Conservation (phyloP, 2,888 invertebrate species). For the Ganaspis brasiliensis region DNA sequence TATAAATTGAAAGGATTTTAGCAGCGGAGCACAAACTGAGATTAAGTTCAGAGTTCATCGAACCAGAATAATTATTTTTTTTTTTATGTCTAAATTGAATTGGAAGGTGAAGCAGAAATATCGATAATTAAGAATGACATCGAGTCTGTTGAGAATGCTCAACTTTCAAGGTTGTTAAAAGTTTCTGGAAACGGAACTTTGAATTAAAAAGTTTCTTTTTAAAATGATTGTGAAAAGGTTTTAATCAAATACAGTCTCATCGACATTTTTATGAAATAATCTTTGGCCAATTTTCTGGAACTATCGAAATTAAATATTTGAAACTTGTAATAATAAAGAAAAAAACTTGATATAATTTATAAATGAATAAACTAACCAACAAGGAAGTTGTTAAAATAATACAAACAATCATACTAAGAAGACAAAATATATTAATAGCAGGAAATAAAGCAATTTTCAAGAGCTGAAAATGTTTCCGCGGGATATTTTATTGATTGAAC, state of each 20-base stretch:
- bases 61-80: not conserved
- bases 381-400: no score
- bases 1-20: no score
- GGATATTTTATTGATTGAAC: constrained; percentile 78
- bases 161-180: constrained; percentile 49
- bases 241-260: not conserved
- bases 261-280: not conserved
- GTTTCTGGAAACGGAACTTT: constrained; percentile 43
- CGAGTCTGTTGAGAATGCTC: constrained; percentile 36
- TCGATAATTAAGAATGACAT: constrained; percentile 10
- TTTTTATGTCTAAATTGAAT: not conserved
- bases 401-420: not conserved
- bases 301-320: no score
- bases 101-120: not conserved
- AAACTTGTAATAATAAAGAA: no score
- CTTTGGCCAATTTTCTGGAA: no score
- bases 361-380: no score
- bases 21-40: not conserved
- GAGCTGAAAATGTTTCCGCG: constrained; percentile 73
- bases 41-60: not conserved
- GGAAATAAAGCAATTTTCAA: constrained; percentile 65
- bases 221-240: constrained; percentile 1
- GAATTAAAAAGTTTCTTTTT: constrained; percentile 38
- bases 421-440: constrained; percentile 10
- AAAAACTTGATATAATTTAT: no score